A percentile compares a stretch with the other conserved stretches of the same genome.
Evolutionary conservation across 2,113 vertebrate genomes (phyloP).

Genomic region (Ptilonorhynchus violaceus): DNA sequence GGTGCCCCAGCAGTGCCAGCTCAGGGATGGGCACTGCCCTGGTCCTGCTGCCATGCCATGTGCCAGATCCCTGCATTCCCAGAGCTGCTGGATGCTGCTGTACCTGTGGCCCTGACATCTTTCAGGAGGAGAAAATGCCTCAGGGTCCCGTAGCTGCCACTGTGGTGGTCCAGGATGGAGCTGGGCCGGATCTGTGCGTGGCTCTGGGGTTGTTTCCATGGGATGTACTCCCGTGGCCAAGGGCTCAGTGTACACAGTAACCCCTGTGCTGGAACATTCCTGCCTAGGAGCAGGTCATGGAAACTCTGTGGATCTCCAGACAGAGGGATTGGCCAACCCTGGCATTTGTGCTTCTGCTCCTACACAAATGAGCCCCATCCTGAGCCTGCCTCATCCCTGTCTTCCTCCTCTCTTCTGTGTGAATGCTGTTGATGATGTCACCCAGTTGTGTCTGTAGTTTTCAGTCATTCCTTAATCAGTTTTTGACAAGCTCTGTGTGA

Average conservation of each 20-base stretch:
- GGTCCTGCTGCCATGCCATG: not conserved
- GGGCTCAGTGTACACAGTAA: not conserved
- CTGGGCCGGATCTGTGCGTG: accelerated
- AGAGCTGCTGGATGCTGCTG: not conserved
- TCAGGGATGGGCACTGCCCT: not conserved
- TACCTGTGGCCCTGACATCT: accelerated
- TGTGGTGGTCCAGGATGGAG: not conserved
- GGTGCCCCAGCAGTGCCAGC: not conserved
- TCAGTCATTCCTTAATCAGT: not conserved
- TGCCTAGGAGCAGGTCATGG: accelerated
- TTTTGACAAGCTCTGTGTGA: not conserved
- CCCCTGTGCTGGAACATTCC: not conserved
- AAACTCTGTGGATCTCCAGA: not conserved
- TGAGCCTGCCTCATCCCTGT: accelerated
- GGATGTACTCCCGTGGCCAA: accelerated
- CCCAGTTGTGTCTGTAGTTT: accelerated
- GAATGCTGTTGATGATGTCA: accelerated
- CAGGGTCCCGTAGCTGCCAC: accelerated
- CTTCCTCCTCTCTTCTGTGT: accelerated
- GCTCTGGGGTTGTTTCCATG: not conserved
- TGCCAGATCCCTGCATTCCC: not conserved
- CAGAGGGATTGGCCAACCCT: accelerated
- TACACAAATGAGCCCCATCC: accelerated
- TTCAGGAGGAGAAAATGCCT: not conserved
- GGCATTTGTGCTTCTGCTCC: not conserved